These are phyloP conservation scores for Cydia pomonella DNA, from an alignment of 1,140 invertebrate species.

Conservation along the genomic window DNA sequence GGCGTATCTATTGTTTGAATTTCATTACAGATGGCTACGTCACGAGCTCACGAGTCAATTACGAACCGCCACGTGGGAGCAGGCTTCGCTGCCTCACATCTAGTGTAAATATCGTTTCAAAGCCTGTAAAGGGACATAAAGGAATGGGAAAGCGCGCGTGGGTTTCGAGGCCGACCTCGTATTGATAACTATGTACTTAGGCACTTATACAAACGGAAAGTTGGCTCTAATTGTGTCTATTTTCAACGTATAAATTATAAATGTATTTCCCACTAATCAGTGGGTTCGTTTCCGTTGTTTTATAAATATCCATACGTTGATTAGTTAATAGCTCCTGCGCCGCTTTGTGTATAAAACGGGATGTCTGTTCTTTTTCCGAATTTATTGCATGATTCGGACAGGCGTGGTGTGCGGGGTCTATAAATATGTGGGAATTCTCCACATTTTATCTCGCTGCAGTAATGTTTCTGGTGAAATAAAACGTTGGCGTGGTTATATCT, in stretches of 20 bases:
- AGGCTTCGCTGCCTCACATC: neutral
- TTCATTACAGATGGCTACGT: neutral
- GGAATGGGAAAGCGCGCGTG: constrained; percentile 33
- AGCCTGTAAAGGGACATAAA: constrained; percentile 26
- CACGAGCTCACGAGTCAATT: neutral
- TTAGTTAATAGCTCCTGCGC: neutral
- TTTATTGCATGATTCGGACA: constrained; percentile 13
- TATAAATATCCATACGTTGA: neutral
- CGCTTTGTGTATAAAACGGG: neutral
- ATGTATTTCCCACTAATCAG: neutral
- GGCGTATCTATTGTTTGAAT: neutral
- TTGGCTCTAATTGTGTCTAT: constrained; percentile 23
- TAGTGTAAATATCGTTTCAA: constrained; percentile 10
- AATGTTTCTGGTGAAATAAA: constrained; percentile 19
- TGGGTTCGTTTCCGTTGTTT: neutral
- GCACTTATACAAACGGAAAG: neutral
- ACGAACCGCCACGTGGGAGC: neutral
- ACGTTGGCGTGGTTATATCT: neutral
- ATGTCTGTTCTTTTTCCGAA: neutral
- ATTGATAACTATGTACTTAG: constrained; percentile 20
- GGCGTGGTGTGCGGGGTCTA: neutral
- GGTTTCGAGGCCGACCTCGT: constrained; percentile 15
- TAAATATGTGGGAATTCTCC: constrained; percentile 17
- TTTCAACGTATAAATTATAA: neutral
- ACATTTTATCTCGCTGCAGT: constrained; percentile 3